A percentile compares a stretch with the other conserved stretches of the same genome.
These are phyloP conservation scores for Amphipyra tragopoginis DNA, from an alignment of 2,888 invertebrate genomes.

Conservation along the genomic window DNA sequence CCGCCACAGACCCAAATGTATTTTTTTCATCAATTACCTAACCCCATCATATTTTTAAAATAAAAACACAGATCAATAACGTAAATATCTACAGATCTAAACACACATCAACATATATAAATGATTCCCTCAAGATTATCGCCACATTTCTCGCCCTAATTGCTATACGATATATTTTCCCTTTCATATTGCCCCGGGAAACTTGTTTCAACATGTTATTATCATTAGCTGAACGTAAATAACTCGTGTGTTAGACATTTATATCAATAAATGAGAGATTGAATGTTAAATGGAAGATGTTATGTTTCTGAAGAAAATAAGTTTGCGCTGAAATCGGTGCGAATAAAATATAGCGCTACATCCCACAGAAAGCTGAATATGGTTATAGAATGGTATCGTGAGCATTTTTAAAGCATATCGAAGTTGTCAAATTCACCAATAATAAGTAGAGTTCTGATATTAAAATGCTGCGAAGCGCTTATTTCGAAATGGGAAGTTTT, in stretches of 20 bases:
- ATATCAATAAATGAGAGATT: constrained; percentile 49
- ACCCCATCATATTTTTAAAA: constrained; percentile 1
- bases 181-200: constrained; percentile 14
- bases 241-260: constrained; percentile 17
- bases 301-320: constrained; percentile 13
- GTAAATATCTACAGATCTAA: constrained; percentile 6
- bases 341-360: constrained; percentile 13
- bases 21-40: too few relatives aligned
- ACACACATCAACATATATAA: constrained; percentile 8
- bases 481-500: too few relatives aligned
- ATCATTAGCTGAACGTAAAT: constrained; percentile 25
- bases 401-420: too few relatives aligned
- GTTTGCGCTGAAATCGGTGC: constrained; percentile 6
- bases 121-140: constrained; percentile 18
- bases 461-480: too few relatives aligned
- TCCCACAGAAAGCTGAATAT: too few relatives aligned
- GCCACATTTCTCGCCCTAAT: constrained; percentile 21
- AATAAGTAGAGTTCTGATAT: too few relatives aligned
- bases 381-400: too few relatives aligned
- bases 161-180: constrained; percentile 23
- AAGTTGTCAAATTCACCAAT: too few relatives aligned
- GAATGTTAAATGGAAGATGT: constrained; percentile 36
- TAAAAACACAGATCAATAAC: background rate
- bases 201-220: constrained; percentile 23
- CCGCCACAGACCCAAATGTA: too few relatives aligned